phyloP scores from a whole-genome alignment of 2,113 vertebrate genomes.

The Cebidichthys violaceus region DNA sequence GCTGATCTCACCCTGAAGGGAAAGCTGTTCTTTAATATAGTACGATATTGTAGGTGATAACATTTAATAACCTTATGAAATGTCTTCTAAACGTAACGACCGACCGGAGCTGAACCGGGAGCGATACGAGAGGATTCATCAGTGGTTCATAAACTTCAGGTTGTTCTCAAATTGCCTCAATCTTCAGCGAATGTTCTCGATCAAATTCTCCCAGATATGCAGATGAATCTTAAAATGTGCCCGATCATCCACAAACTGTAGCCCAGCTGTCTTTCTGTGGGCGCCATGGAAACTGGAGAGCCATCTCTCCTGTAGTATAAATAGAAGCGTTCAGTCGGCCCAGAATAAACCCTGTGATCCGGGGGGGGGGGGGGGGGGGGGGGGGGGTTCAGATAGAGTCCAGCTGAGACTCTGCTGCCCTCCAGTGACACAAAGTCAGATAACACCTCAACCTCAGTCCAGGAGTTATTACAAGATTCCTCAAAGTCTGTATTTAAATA shows the following conservation, averaged over 20 bases:
- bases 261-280: slow-evolving; percentile 77
- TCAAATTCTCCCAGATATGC: slow-evolving; percentile 50
- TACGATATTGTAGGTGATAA: not conserved
- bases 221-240: slow-evolving; percentile 65
- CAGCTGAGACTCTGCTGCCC: slow-evolving; percentile 55
- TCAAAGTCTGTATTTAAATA: no score
- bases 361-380: slow-evolving; percentile 30
- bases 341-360: slow-evolving; percentile 80
- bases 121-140: no score
- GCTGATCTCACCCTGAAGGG: no score
- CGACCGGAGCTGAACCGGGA: no score
- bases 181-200: not conserved
- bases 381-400: not conserved
- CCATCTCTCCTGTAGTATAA: slow-evolving; percentile 73
- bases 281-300: slow-evolving; percentile 81
- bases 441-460: not conserved
- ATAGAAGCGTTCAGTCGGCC: slow-evolving; percentile 79
- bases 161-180: slow-evolving; percentile 2
- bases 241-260: slow-evolving; percentile 48
- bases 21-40: not conserved
- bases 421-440: slow-evolving; percentile 64
- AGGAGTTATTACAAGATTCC: no score
- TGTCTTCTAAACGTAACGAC: no score
- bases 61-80: no score
- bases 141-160: no score